Base-by-base conservation (phyloP, 1,140 invertebrate species). In the Leptopilina boulardi region DNA sequence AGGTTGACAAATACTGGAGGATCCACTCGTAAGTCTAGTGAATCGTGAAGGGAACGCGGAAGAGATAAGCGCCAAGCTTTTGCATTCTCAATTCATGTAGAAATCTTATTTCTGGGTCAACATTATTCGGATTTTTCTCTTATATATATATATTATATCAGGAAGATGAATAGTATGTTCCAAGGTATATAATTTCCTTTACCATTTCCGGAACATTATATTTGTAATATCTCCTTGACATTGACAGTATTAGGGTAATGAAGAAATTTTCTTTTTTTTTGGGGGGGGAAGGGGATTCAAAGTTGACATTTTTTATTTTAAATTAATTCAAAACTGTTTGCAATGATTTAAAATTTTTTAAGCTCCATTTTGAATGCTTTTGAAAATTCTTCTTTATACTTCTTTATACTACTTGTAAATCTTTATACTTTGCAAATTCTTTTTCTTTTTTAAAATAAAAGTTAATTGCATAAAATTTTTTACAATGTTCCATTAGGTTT, bases 21-120 rank as follows among this genome's bases (percentile, higher is more conserved):
- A 66, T 15, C 59, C 59, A 34, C 23, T 13, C 59, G 59, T 66
- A 34, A 34, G 59, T 66, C 59, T 10, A 66, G 13, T 66, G 59
- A 34, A 30, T 34, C 21, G 23, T 34, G 59, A 66, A 66, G 4
- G 6, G 21, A 15, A 59, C 56, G 56, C 56, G 59, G 59, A 30
- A 34, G 59, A 66, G 26, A 66, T 15, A 34, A 30, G 6, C 23
- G 1, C n/a, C n/a, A n/a, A n/a, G n/a, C n/a, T 9, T 59, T 59
- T 59, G 56, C 56, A 59, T 59, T 30, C 56, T 59, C 23, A 59
- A 59, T 59, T 26, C 26, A 30, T 26, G 11, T 11, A 10, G 15
- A 30, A 30, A 15, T 66, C 1, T 66, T 66, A 66, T 30, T n/a
- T 66, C 59, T 66, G 15, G 23, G 59, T 26, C 59, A 66, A 66